phyloP scores from a whole-genome alignment of 2,113 vertebrate species.

The Cinclus mexicanus region DNA sequence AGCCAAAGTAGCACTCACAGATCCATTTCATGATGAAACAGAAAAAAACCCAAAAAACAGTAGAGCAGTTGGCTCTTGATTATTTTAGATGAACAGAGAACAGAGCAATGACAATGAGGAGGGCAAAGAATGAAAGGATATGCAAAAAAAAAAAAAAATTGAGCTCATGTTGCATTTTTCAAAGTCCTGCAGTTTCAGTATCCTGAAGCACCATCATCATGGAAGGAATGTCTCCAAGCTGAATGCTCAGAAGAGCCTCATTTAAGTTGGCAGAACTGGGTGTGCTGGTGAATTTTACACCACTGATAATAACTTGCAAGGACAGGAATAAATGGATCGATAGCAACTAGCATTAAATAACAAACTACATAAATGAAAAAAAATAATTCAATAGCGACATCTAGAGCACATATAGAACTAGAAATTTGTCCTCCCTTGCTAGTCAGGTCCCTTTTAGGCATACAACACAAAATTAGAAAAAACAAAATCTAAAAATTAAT shows the following conservation, averaged over 20 bases:
- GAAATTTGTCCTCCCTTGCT: not conserved
- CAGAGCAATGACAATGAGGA: not conserved
- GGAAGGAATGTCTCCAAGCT: not conserved
- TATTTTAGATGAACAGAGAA: not conserved
- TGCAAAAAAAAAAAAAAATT: not conserved
- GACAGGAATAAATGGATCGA: not conserved
- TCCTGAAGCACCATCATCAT: not conserved
- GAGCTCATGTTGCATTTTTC: not conserved
- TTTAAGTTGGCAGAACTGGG: not conserved
- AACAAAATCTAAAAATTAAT: not conserved
- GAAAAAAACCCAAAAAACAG: not conserved
- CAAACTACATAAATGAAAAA: not conserved
- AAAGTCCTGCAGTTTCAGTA: not conserved
- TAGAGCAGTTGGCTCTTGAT: not conserved
- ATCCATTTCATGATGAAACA: not conserved
- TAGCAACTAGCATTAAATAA: not conserved
- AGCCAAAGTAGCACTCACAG: not conserved
- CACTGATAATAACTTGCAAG: not conserved
- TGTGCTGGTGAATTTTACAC: not conserved
- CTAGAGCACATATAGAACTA: constrained; percentile 23
- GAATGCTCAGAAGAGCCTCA: not conserved
- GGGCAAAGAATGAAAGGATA: not conserved
- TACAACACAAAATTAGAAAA: not conserved
- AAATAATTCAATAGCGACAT: constrained; percentile 51
- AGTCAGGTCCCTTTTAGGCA: not conserved